Percentiles rank a stretch among this genome's conserved stretches.
Conservation (phyloP, 2,888 invertebrate genomes). For the Pemphredon lugubris region DNA sequence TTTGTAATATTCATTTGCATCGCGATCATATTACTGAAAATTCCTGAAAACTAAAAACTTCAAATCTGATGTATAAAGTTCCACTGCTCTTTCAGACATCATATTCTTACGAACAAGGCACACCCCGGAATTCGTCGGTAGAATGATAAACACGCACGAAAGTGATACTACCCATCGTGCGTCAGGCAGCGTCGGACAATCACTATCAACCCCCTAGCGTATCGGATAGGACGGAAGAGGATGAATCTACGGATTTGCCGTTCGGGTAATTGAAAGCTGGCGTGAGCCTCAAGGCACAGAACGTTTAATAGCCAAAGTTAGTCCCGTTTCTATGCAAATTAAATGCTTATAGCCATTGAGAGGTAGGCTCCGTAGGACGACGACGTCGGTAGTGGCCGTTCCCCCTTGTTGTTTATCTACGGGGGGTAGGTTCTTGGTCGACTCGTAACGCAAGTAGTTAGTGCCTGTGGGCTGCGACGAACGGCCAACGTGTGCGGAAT, state of each 20-base stretch:
- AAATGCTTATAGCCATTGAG: constrained; percentile 74
- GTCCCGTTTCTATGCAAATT: constrained; percentile 78
- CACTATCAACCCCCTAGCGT: constrained; percentile 26
- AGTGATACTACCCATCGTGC: too few species aligned
- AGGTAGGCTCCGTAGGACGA: constrained; percentile 55
- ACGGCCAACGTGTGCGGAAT: constrained; percentile 78
- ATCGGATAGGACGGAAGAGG: constrained; percentile 38
- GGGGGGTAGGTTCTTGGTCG: constrained; percentile 67
- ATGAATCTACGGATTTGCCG: constrained; percentile 65
- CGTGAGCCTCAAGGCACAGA: constrained; percentile 64
- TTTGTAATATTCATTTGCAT: too few species aligned
- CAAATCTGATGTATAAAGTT: too few species aligned
- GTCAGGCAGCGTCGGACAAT: constrained; percentile 15
- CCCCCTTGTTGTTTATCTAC: constrained; percentile 73
- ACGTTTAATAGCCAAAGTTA: constrained; percentile 77
- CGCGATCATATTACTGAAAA: too few species aligned
- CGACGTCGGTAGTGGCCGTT: constrained; percentile 53
- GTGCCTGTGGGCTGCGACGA: constrained; percentile 73
- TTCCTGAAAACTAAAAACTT: too few species aligned
- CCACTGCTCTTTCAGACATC: too few species aligned
- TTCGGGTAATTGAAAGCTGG: constrained; percentile 72
- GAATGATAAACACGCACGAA: too few species aligned
- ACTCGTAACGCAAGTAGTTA: constrained; percentile 76
- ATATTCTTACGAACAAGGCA: too few species aligned
- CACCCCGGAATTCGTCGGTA: too few species aligned